Conservation (phyloP, 2,797 vertebrate genomes). For the Micropoecilia bifurca region DNA sequence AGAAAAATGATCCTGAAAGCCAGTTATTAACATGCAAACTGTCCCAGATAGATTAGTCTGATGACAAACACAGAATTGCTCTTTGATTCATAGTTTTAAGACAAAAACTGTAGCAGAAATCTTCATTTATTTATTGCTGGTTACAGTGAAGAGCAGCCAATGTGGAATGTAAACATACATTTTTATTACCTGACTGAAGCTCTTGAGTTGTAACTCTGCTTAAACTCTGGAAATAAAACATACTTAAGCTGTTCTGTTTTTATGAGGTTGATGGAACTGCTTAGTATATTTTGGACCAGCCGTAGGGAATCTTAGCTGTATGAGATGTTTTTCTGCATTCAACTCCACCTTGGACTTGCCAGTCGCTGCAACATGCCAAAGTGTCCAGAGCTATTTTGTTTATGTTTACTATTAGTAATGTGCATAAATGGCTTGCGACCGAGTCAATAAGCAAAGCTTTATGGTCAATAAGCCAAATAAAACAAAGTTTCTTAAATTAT, state of each 20-base stretch:
- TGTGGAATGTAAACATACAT: conserved; percentile 4
- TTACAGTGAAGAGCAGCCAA: conserved; percentile 11
- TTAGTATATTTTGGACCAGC: background rate
- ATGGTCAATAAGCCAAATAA: background rate
- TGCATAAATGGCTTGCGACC: background rate
- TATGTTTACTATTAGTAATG: background rate
- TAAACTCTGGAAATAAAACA: background rate
- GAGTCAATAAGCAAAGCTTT: background rate
- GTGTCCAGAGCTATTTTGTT: background rate
- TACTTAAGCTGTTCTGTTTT: background rate
- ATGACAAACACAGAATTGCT: conserved; percentile 52
- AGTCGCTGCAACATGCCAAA: background rate
- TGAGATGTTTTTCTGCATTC: background rate
- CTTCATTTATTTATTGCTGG: conserved; percentile 20
- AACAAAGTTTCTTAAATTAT: background rate
- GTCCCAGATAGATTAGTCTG: conserved; percentile 57
- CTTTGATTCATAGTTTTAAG: conserved; percentile 53
- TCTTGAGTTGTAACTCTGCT: background rate
- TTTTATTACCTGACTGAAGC: conserved; percentile 20
- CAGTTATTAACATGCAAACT: conserved; percentile 79
- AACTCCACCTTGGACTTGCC: background rate
- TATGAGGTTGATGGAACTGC: background rate
- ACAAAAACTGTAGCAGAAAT: conserved; percentile 23
- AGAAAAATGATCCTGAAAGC: conserved; percentile 79
- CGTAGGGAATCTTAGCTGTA: background rate